Base-by-base conservation (phyloP, 2,113 vertebrate genomes). In the Peromyscus polionotus region DNA sequence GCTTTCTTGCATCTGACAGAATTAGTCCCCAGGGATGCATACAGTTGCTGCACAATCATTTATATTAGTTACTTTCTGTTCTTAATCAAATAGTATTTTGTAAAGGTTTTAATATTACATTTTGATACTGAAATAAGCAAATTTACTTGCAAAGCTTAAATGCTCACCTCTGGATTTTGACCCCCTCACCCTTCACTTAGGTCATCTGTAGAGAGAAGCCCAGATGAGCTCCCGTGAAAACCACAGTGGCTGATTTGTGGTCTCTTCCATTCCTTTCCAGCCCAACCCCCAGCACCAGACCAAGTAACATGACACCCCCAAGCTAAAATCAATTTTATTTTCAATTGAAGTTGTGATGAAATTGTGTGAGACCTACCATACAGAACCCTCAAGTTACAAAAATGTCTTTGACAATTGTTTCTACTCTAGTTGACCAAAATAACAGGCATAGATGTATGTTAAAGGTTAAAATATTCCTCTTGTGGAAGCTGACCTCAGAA, bases 1-100 rank as follows among this genome's bases (percentile, higher is more conserved):
- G 83, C 36, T 94, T 95, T 97, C 91, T 96, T 92, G 85, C 96
- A 95, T 92, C 92, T 95, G 90, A 90, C 65, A 97, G 93, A 97
- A 96, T 95, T 84, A 90, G 45, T 88, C 65, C 86, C 76, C 61
- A 67, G 45, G 36, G 31, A 95, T 86, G 67, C 42, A 91, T 33
- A 92, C 54, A 95, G 51, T 81, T 51, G 88, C 75, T 73, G 59
- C 70, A 95, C 16, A 92, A 75, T 76, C 91, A 95, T 90, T 90
- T 96, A 80, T 67, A 95, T 93, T 90, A 85, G 26, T 81, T 86
- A 75, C 17, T 80, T 87, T 96, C 57, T 94, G 28, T 0, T 26
- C 57, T 61, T 90, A 90, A 83, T 93, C 92, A 80, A 90, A 84
- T 57, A 72, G 45, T 90, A 61, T 68, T 90, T 89, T 65, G 42